Evolutionary conservation across 1,140 invertebrate genomes (phyloP), one percentile per base, ranked within the genome.

Genomic region (Drosophila parabipectinata): DNA sequence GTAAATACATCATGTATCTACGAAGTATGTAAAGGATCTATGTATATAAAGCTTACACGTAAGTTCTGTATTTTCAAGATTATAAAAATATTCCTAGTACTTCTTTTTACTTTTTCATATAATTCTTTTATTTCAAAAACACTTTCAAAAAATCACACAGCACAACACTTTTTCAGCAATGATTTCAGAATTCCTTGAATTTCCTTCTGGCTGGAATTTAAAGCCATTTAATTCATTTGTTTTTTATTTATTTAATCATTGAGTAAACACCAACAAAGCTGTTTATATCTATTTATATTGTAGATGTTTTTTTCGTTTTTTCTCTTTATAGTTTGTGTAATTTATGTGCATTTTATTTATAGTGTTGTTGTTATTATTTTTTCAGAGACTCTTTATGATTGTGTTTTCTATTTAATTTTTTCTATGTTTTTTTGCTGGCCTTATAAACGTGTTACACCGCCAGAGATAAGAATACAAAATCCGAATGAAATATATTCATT

Each of bases 301-400:
- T 54, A 56, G 62, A 8, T 26, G 18, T 39, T 53, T 60, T n/a
- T 14, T 37, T 50, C 45, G 18, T 57, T 15, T 64, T 18, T 6
- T 37, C 4, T 10, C 4, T 69, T 52, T 64, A 37, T 37, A 37
- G 34, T 37, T 37, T 10, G 3, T 37, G 34, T 63, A 63, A 66
- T 60, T 66, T 52, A 64, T 63, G 67, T 72, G 60, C 41, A 66
- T 47, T 47, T 78, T 58, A 61, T 66, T 77, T 66, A 57, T 67
- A 59, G 26, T 59, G 18, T 47, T 68, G 26, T 74, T 57, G 61
- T 55, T 55, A 14, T 44, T 61, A 18, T 51, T 37, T 59, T 26
- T 58, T 44, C 10, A 64, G 55, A 18, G 41, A 21, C 21, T 4
- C 62, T 66, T 66, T 66, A 66, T 66, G 62, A 28, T 62, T 50